Evolutionary conservation across 2,888 invertebrate species (phyloP).

Genomic region (Phalera bucephala): DNA sequence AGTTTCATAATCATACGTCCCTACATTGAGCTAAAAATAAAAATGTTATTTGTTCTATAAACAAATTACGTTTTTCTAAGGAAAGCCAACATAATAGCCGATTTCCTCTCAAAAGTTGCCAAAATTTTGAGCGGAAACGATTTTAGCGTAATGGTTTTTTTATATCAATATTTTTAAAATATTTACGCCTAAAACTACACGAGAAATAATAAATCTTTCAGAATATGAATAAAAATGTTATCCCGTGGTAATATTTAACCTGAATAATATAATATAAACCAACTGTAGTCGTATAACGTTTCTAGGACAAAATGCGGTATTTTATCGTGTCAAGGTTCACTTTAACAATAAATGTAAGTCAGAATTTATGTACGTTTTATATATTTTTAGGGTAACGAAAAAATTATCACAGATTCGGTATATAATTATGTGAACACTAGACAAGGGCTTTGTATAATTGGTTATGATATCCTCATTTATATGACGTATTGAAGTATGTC

Average conservation of each 20-base stretch:
- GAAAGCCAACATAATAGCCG: background rate
- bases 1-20: too few species aligned
- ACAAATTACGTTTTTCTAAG: background rate
- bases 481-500: too few species aligned
- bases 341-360: too few species aligned
- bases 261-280: slow-evolving; percentile 21
- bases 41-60: background rate
- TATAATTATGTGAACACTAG: too few species aligned
- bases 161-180: background rate
- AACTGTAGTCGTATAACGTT: slow-evolving; percentile 43
- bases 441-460: too few species aligned
- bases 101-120: background rate
- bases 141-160: background rate
- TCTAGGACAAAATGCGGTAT: slow-evolving; percentile 63
- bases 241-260: slow-evolving; percentile 12
- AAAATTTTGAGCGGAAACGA: background rate
- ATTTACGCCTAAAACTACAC: background rate
- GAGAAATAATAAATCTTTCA: too few species aligned
- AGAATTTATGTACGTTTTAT: too few species aligned
- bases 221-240: slow-evolving; percentile 7
- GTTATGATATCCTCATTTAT: too few species aligned
- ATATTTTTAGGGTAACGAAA: too few species aligned
- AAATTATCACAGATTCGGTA: too few species aligned
- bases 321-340: slow-evolving; percentile 54
- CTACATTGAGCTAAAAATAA: background rate